These are phyloP conservation scores for Tauraco hartlaubi DNA, from an alignment of 2,797 vertebrate species.

Conservation along the genomic window DNA sequence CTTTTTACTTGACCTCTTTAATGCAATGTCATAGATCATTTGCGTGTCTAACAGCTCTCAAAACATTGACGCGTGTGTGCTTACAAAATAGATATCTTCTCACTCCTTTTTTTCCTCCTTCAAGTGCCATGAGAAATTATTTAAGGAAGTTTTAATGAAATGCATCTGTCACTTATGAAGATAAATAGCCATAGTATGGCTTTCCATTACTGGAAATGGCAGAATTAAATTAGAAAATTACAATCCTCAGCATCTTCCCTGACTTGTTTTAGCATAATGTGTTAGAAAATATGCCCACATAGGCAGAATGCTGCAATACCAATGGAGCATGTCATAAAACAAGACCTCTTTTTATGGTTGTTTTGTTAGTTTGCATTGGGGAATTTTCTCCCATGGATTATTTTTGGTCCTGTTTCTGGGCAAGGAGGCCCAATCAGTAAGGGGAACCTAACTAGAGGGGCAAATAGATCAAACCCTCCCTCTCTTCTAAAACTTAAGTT, in stretches of 20 bases:
- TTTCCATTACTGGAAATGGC: constrained; percentile 86
- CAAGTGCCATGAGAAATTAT: constrained; percentile 82
- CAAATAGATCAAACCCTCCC: background rate
- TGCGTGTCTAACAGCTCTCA: constrained; percentile 72
- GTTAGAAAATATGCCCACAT: constrained; percentile 83
- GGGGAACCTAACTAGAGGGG: background rate
- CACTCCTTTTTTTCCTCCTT: constrained; percentile 63
- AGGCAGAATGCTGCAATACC: constrained; percentile 76
- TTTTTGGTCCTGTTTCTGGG: constrained; percentile 30
- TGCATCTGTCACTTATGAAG: constrained; percentile 85
- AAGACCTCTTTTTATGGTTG: constrained; percentile 70
- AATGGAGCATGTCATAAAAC: constrained; percentile 72
- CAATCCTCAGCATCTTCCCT: constrained; percentile 82
- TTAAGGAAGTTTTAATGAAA: constrained; percentile 86
- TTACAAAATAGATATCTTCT: constrained; percentile 75
- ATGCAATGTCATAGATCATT: constrained; percentile 69
- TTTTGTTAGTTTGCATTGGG: constrained; percentile 68
- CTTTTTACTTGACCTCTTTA: constrained; percentile 74
- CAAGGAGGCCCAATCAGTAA: constrained; percentile 2
- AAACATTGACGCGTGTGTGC: constrained; percentile 57
- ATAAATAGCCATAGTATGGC: constrained; percentile 79
- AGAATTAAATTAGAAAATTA: constrained; percentile 87
- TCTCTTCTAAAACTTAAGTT: background rate
- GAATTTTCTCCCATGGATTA: constrained; percentile 47
- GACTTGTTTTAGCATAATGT: constrained; percentile 84